These are phyloP conservation scores for Bathybates hornii DNA, from an alignment of 2,113 vertebrate genomes.

Conservation along the genomic window DNA sequence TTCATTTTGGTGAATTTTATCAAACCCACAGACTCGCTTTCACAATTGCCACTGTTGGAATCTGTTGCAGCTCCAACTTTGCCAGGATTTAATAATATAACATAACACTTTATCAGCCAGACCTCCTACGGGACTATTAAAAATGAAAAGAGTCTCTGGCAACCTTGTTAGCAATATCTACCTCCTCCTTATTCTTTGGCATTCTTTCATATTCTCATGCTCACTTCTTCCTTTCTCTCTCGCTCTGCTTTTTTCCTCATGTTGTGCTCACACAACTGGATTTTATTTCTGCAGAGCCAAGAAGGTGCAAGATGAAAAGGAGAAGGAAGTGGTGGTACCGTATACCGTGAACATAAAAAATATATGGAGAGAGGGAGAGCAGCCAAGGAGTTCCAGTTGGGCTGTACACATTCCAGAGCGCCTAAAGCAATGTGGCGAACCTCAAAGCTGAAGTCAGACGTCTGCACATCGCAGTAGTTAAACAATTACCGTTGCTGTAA, in stretches of 20 bases:
- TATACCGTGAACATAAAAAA: constrained; percentile 20
- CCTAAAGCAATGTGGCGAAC: constrained; percentile 46
- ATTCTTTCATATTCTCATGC: constrained; percentile 45
- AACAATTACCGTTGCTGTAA: constrained; percentile 39
- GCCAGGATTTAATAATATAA: constrained; percentile 64
- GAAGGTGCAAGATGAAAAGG: constrained; percentile 46
- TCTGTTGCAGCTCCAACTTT: constrained; percentile 50
- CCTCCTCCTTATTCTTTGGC: constrained; percentile 52
- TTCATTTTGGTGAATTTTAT: constrained; percentile 2
- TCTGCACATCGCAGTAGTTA: constrained; percentile 33
- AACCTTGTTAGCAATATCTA: constrained; percentile 67
- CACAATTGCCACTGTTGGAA: constrained; percentile 45
- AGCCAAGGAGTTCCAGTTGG: neutral
- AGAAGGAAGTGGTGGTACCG: constrained; percentile 12
- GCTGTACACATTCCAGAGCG: constrained; percentile 34
- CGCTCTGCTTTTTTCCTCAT: neutral
- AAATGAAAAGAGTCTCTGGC: constrained; percentile 67
- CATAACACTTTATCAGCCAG: constrained; percentile 63
- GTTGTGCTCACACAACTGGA: constrained; percentile 55
- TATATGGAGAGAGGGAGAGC: neutral
- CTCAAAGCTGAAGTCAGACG: constrained; percentile 27
- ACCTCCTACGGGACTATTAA: constrained; percentile 70
- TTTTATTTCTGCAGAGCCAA: constrained; percentile 49
- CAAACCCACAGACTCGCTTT: constrained; percentile 39
- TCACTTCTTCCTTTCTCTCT: neutral